phyloP scores from a whole-genome alignment of 2,797 vertebrate species.

The Mormyrus hasselquistii region DNA sequence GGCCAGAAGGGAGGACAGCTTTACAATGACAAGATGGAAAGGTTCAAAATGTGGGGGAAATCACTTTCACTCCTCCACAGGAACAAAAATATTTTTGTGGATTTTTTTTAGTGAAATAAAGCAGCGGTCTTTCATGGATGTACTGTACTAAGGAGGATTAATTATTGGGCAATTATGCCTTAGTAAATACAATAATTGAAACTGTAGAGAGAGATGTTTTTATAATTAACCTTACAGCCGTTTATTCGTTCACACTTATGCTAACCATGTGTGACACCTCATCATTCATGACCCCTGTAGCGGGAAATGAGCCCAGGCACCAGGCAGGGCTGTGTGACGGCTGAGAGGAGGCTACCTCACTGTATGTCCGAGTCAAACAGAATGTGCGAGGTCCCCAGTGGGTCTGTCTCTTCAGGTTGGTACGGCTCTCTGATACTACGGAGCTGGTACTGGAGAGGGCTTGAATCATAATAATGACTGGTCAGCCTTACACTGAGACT shows the following conservation, averaged over 20 bases:
- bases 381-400: conserved; percentile 20
- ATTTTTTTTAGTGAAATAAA: background rate
- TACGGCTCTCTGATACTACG: conserved; percentile 31
- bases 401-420: conserved; percentile 42
- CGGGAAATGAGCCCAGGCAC: conserved; percentile 35
- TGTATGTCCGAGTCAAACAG: background rate
- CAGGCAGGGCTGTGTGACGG: conserved; percentile 15
- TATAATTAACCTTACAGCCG: conserved; percentile 4
- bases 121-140: background rate
- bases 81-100: background rate
- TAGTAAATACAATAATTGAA: background rate
- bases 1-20: background rate
- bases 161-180: background rate
- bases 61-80: background rate
- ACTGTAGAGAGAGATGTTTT: background rate
- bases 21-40: background rate
- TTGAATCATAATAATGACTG: conserved; percentile 17
- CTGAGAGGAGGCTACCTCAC: background rate
- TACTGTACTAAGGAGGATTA: background rate
- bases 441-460: background rate
- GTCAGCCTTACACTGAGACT: background rate
- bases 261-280: conserved; percentile 56
- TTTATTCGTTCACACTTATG: background rate
- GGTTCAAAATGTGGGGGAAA: background rate
- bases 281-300: conserved; percentile 43